Conservation (phyloP, 2,888 invertebrate genomes). For the Portevinia maculata region DNA sequence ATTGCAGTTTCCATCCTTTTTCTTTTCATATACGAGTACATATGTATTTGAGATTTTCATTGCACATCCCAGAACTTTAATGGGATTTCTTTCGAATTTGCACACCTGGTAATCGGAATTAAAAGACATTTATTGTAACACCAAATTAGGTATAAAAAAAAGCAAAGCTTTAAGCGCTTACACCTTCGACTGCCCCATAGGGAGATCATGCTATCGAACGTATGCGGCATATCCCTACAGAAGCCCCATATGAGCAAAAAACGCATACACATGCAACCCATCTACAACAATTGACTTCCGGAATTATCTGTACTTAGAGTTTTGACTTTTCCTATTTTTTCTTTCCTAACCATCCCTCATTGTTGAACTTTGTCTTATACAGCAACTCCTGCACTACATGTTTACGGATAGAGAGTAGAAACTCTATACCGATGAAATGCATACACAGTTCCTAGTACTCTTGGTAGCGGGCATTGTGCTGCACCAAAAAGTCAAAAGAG, state of each 20-base stretch:
- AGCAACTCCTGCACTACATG: slow-evolving; percentile 52
- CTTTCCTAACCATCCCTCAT: slow-evolving; percentile 35
- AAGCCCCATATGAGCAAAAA: slow-evolving; percentile 30
- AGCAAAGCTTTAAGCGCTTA: slow-evolving; percentile 55
- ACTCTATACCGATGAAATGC: slow-evolving; percentile 7
- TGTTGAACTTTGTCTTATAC: slow-evolving; percentile 47
- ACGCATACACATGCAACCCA: slow-evolving; percentile 8
- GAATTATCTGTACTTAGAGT: slow-evolving; percentile 72
- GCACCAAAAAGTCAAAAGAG: slow-evolving; percentile 60
- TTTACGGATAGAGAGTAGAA: slow-evolving; percentile 14
- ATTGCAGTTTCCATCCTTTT: no score
- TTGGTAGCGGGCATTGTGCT: slow-evolving; percentile 24
- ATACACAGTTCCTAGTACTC: slow-evolving; percentile 15
- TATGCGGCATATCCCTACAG: slow-evolving; percentile 6
- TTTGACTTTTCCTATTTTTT: slow-evolving; percentile 53
- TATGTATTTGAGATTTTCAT: slow-evolving; percentile 13
- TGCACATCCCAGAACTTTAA: slow-evolving; percentile 45
- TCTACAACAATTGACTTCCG: slow-evolving; percentile 74
- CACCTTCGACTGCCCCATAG: slow-evolving; percentile 33
- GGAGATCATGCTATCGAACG: slow-evolving; percentile 26
- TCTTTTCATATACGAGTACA: background rate
- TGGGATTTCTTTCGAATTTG: slow-evolving; percentile 65
- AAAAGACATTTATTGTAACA: slow-evolving; percentile 75
- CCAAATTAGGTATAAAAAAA: slow-evolving; percentile 52
- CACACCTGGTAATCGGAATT: slow-evolving; percentile 74